These are phyloP conservation scores for Polietes domitor DNA, from an alignment of 2,888 invertebrate species.

Conservation along the genomic window DNA sequence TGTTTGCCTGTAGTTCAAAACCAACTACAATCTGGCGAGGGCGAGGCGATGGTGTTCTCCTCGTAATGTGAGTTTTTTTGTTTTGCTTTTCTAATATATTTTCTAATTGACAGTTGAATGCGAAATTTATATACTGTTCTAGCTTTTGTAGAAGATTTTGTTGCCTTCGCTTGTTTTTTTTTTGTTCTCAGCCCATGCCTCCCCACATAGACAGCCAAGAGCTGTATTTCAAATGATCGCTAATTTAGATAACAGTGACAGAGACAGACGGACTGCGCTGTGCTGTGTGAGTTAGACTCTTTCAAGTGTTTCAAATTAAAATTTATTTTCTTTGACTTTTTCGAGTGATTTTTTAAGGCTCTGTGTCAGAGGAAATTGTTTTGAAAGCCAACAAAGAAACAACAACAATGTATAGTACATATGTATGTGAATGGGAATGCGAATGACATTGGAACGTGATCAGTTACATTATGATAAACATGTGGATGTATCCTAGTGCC, in stretches of 20 bases:
- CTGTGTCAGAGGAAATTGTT: not conserved
- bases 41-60: not conserved
- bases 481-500: too few relatives aligned
- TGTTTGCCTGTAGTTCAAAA: not conserved
- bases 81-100: constrained; percentile 46
- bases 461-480: too few relatives aligned
- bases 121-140: constrained; percentile 43
- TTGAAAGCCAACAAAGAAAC: not conserved
- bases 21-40: not conserved
- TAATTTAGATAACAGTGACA: constrained; percentile 57
- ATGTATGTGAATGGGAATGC: too few relatives aligned
- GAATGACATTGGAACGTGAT: too few relatives aligned
- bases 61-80: not conserved
- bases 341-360: constrained; percentile 42
- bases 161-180: constrained; percentile 17
- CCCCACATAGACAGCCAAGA: constrained; percentile 11
- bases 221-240: constrained; percentile 58
- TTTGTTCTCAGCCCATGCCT: not conserved
- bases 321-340: constrained; percentile 52
- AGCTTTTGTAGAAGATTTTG: constrained; percentile 42
- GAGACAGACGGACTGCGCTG: constrained; percentile 4
- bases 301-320: constrained; percentile 54
- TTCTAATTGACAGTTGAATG: constrained; percentile 53
- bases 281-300: not conserved
- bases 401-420: too few relatives aligned